Evolutionary conservation across 2,113 vertebrate genomes (phyloP).

Genomic region (Oxyruncus cristatus): DNA sequence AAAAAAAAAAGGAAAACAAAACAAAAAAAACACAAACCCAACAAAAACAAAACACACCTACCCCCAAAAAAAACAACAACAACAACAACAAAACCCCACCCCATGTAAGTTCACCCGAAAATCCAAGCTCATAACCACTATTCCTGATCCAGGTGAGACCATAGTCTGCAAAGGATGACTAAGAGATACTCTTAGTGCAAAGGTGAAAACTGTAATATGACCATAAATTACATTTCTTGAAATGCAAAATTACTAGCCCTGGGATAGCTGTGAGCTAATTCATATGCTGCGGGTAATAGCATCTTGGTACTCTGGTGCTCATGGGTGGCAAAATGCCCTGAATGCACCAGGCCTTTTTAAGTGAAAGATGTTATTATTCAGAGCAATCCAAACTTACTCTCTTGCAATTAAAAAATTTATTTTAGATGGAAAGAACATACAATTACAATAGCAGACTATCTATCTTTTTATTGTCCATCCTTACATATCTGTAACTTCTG

Average conservation of each 20-base stretch:
- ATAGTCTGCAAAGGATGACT: neutral
- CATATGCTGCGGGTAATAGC: neutral
- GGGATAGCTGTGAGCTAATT: conserved; percentile 23
- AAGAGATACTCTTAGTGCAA: neutral
- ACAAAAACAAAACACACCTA: neutral
- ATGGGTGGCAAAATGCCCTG: conserved; percentile 4
- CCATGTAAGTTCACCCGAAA: neutral
- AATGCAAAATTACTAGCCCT: neutral
- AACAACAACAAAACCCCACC: neutral
- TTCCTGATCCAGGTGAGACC: neutral
- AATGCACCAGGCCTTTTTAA: neutral
- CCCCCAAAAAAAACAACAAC: too few relatives aligned
- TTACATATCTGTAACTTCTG: neutral
- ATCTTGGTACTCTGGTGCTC: neutral
- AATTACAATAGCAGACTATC: neutral
- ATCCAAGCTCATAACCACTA: neutral
- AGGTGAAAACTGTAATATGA: neutral
- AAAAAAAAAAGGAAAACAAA: too few relatives aligned
- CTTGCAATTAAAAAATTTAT: conserved; percentile 2
- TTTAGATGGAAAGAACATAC: neutral
- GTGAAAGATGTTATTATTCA: neutral
- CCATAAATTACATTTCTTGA: neutral
- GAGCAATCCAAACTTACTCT: neutral
- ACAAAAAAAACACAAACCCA: too few relatives aligned
- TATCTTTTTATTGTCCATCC: neutral